These are phyloP conservation scores for Eurypyga helias DNA, from an alignment of 2,113 vertebrate genomes.

Conservation along the genomic window DNA sequence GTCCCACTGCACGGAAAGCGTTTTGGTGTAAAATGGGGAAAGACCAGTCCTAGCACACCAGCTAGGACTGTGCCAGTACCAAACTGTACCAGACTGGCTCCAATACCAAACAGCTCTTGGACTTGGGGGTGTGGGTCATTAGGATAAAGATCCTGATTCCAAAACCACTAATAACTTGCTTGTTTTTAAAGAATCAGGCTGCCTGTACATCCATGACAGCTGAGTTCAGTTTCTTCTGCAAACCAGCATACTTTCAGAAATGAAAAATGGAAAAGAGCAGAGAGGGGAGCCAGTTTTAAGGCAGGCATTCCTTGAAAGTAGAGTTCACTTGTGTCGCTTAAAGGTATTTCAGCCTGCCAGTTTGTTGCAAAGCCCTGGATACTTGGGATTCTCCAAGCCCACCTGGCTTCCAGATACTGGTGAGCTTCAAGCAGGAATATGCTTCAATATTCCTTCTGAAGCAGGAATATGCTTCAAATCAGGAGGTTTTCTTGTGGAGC, in stretches of 20 bases:
- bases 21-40: neutral
- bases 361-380: neutral
- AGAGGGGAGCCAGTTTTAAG: neutral
- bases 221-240: neutral
- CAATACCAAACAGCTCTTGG: neutral
- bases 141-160: neutral
- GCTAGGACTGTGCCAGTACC: neutral
- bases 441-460: too few species aligned
- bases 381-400: neutral
- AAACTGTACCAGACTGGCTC: neutral
- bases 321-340: neutral
- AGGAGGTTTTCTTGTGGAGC: neutral
- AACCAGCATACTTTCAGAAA: neutral
- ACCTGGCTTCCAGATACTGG: neutral
- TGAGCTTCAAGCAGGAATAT: neutral
- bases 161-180: neutral
- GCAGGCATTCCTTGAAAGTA: neutral
- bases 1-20: neutral
- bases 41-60: neutral
- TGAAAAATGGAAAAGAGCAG: neutral
- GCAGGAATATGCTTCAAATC: neutral
- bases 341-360: neutral
- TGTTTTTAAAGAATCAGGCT: neutral
- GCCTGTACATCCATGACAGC: neutral
- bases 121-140: fast-evolving